Evolutionary conservation across 2,888 invertebrate genomes (phyloP).

Genomic region (Platypus cylindrus): DNA sequence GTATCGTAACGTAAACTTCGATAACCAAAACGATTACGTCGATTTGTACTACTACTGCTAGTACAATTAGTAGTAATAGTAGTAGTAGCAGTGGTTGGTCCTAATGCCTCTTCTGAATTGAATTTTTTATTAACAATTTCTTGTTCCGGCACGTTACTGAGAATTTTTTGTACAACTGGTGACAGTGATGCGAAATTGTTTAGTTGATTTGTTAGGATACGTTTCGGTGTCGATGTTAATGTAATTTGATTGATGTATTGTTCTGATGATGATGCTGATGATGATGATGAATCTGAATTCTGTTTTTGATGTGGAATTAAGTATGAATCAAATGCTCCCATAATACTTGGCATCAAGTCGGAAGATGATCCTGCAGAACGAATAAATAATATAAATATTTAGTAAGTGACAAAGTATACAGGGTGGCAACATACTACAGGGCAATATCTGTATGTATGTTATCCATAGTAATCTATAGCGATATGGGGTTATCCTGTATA

Average conservation of each 20-base stretch:
- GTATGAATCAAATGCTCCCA: conserved; percentile 78
- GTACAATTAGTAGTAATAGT: too few species aligned
- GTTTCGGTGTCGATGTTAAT: conserved; percentile 24
- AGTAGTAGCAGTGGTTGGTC: too few species aligned
- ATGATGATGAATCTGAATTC: conserved; percentile 8
- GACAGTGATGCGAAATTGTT: conserved; percentile 44
- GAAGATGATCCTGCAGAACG: conserved; percentile 77
- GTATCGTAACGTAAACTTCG: conserved; percentile 18
- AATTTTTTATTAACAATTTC: conserved; percentile 30
- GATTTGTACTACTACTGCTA: conserved; percentile 14
- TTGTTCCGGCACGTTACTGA: conserved; percentile 41
- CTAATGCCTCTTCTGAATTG: conserved; percentile 29
- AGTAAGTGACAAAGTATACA: too few species aligned
- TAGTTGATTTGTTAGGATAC: conserved; percentile 29
- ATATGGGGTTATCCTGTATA: too few species aligned
- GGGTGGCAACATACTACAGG: too few species aligned
- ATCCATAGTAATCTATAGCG: too few species aligned
- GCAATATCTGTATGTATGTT: too few species aligned
- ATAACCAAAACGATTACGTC: conserved; percentile 12
- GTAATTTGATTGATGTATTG: too few species aligned
- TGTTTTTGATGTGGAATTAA: conserved; percentile 37
- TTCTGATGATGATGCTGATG: conserved; percentile 12
- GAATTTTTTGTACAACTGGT: conserved; percentile 48
- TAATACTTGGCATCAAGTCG: conserved; percentile 73
- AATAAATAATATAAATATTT: too few species aligned